Conservation (phyloP, 37 sponge, comb jelly and placozoan species). For the Aplysina aerophoba region DNA sequence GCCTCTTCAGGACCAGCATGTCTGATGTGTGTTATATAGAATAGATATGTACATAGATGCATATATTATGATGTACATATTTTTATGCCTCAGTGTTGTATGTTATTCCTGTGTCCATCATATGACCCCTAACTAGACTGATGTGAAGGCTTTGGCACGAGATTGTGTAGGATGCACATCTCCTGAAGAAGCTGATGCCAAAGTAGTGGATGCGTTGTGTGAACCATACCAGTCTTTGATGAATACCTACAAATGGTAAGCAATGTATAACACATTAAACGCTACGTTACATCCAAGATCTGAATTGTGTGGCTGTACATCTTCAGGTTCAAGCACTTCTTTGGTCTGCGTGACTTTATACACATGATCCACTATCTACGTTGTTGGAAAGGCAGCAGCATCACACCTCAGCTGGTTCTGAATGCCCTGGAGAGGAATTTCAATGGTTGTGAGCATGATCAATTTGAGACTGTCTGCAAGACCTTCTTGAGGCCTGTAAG, state of each 20-base stretch:
- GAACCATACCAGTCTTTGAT: background rate
- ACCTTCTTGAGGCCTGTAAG: constrained; percentile 40
- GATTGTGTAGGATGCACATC: constrained; percentile 20
- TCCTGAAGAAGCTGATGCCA: background rate
- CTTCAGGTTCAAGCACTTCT: constrained; percentile 44
- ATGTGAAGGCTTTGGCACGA: constrained; percentile 45
- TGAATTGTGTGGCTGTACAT: too few relatives aligned
- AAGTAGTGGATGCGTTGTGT: background rate
- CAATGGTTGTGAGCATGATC: constrained; percentile 75
- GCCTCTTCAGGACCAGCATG: constrained; percentile 77
- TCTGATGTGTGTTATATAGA: background rate
- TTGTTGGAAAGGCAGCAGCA: constrained; percentile 1
- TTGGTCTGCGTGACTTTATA: constrained; percentile 75
- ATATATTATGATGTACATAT: too few relatives aligned
- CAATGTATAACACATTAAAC: too few relatives aligned
- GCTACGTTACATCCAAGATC: too few relatives aligned
- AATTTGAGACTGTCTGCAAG: constrained; percentile 58
- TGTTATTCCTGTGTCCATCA: too few relatives aligned
- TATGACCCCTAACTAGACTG: too few relatives aligned
- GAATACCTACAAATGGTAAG: background rate
- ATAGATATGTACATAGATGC: background rate
- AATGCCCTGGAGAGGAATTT: constrained; percentile 90
- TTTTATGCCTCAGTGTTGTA: too few relatives aligned
- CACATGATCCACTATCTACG: constrained; percentile 62
- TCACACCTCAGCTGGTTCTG: constrained; percentile 74